These are phyloP conservation scores for Apamea anceps DNA, from an alignment of 2,888 invertebrate species.

Conservation along the genomic window DNA sequence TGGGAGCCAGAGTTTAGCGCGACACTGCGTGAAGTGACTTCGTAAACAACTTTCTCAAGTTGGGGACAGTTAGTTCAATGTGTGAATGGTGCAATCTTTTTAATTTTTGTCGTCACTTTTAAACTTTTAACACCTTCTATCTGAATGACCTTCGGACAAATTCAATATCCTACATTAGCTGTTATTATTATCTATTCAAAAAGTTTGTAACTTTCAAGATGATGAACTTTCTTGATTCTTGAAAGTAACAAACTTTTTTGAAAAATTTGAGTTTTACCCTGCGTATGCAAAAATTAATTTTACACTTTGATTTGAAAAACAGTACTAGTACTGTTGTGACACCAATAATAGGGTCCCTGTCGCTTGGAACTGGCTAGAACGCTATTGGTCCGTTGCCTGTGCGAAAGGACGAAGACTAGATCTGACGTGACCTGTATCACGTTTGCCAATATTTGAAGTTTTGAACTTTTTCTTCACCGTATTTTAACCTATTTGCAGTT, in stretches of 20 bases:
- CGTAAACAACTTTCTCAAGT: constrained; percentile 80
- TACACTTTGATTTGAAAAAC: constrained; percentile 42
- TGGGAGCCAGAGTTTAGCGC: constrained; percentile 43
- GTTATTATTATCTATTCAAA: constrained; percentile 2
- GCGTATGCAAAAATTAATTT: constrained; percentile 1
- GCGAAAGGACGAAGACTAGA: constrained; percentile 62
- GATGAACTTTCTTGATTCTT: neutral
- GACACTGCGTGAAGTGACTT: constrained; percentile 70
- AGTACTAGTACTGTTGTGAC: constrained; percentile 52
- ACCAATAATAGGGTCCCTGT: constrained; percentile 62
- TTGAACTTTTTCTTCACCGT: neutral
- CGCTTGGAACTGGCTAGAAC: constrained; percentile 50
- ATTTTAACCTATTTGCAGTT: neutral
- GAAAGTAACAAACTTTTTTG: neutral
- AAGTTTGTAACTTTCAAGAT: neutral
- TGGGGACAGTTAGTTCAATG: constrained; percentile 58
- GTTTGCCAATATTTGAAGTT: constrained; percentile 29
- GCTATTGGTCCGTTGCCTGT: constrained; percentile 60
- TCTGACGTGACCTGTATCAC: constrained; percentile 40
- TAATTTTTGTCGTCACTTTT: constrained; percentile 31
- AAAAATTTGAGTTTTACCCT: neutral
- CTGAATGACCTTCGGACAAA: constrained; percentile 51
- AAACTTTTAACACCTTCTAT: constrained; percentile 28
- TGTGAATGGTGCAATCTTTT: constrained; percentile 60
- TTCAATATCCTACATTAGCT: constrained; percentile 14